Percentiles rank a stretch among this genome's conserved stretches.
phyloP scores from a whole-genome alignment of 1,140 invertebrate species.

The Kradibia gibbosae region DNA sequence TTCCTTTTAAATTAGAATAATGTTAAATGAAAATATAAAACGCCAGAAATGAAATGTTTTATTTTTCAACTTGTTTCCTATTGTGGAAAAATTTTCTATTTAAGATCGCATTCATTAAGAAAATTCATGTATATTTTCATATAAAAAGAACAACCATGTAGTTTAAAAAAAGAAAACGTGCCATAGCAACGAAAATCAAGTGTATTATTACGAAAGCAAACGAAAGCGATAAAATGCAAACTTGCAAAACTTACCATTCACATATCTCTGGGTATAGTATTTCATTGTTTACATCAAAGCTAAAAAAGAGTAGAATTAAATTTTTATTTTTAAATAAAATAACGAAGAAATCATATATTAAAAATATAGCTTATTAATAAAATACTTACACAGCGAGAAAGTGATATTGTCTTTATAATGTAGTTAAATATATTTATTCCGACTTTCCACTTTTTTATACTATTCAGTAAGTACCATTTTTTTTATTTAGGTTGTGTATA shows the following conservation, averaged over 20 bases:
- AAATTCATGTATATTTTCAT: conserved; percentile 1
- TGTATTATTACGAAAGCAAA: conserved; percentile 30
- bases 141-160: neutral
- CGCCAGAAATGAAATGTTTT: neutral
- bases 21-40: neutral
- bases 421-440: no score
- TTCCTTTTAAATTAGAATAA: no score
- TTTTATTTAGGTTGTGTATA: no score
- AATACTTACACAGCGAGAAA: no score
- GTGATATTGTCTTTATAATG: no score
- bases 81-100: neutral
- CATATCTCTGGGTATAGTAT: conserved; percentile 84
- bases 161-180: conserved; percentile 10
- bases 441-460: no score
- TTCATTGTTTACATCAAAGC: conserved; percentile 83
- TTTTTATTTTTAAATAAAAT: neutral
- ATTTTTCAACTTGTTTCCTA: neutral
- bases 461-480: no score
- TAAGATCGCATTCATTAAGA: neutral
- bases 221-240: conserved; percentile 14
- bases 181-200: conserved; percentile 20
- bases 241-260: conserved; percentile 79
- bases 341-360: neutral
- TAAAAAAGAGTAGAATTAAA: conserved; percentile 70
- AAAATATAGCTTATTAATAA: no score